A percentile compares a stretch with the other conserved stretches of the same genome.
These are phyloP conservation scores for Odocoileus virginianus DNA, from an alignment of 2,113 vertebrate species.

Conservation along the genomic window DNA sequence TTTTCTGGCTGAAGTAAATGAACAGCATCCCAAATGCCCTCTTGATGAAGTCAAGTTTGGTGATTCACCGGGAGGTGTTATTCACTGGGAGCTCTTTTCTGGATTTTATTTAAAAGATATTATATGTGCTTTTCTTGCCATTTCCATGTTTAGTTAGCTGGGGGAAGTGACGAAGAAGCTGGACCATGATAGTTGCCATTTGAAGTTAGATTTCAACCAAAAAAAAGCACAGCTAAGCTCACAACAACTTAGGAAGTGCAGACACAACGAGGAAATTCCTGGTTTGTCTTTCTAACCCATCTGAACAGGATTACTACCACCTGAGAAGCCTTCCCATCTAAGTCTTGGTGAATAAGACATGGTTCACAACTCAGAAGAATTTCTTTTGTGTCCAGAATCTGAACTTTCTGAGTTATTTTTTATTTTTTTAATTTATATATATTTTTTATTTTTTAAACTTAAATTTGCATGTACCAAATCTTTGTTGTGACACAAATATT, in stretches of 20 bases:
- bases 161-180: constrained; percentile 74
- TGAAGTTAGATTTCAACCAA: background rate
- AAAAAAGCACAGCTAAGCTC: background rate
- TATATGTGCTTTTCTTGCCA: constrained; percentile 88
- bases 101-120: constrained; percentile 91
- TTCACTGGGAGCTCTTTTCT: constrained; percentile 81
- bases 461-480: background rate
- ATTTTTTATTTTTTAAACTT: background rate
- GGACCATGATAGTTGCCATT: background rate
- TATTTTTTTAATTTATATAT: background rate
- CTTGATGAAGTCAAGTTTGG: constrained; percentile 85
- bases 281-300: background rate
- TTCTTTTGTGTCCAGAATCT: background rate
- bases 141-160: constrained; percentile 88
- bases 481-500: background rate
- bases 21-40: constrained; percentile 84
- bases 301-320: background rate
- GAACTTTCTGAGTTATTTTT: background rate
- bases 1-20: constrained; percentile 89
- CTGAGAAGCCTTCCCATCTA: background rate
- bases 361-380: background rate
- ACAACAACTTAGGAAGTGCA: background rate
- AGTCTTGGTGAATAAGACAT: background rate
- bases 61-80: constrained; percentile 83
- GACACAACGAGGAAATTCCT: background rate